Evolutionary conservation across 1,140 invertebrate genomes (phyloP).

Genomic region (Formica exsecta): DNA sequence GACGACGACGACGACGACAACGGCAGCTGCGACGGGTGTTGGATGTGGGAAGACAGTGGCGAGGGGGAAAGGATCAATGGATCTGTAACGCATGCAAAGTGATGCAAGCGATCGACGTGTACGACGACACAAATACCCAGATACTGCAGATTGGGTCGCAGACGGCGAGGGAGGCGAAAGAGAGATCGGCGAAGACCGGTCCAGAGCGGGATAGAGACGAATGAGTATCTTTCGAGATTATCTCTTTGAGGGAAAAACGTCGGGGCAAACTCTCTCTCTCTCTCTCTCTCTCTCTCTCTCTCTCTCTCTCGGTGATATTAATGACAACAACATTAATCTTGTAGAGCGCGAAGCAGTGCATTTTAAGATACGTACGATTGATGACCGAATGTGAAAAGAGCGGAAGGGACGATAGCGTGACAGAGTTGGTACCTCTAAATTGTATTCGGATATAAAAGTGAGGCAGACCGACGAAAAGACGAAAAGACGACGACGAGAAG

Average conservation of each 20-base stretch:
- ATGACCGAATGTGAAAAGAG: slow-evolving; percentile 63
- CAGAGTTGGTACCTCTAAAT: not conserved
- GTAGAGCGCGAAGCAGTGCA: slow-evolving; percentile 56
- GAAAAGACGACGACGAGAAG: not conserved
- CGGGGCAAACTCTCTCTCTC: slow-evolving; percentile 9
- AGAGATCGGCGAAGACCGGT: not conserved
- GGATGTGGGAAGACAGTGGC: not conserved
- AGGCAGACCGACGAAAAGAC: not conserved
- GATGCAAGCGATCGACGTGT: slow-evolving; percentile 33
- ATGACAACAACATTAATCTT: slow-evolving; percentile 48
- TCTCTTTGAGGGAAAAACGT: slow-evolving; percentile 57
- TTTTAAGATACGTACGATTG: slow-evolving; percentile 67
- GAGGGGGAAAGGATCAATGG: slow-evolving; percentile 48
- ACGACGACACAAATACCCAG: slow-evolving; percentile 61
- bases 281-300: not conserved
- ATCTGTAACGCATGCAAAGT: slow-evolving; percentile 64
- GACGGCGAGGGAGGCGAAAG: slow-evolving; percentile 3
- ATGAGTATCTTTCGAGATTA: slow-evolving; percentile 59
- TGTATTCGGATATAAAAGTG: slow-evolving; percentile 1
- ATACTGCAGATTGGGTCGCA: slow-evolving; percentile 44
- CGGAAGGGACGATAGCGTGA: slow-evolving; percentile 7
- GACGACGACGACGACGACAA: not conserved
- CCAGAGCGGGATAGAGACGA: slow-evolving; percentile 27
- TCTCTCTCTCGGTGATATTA: slow-evolving; percentile 27
- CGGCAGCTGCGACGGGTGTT: not conserved